Evolutionary conservation across 2,888 invertebrate genomes (phyloP).

Genomic region (Sussaba pulchella): DNA sequence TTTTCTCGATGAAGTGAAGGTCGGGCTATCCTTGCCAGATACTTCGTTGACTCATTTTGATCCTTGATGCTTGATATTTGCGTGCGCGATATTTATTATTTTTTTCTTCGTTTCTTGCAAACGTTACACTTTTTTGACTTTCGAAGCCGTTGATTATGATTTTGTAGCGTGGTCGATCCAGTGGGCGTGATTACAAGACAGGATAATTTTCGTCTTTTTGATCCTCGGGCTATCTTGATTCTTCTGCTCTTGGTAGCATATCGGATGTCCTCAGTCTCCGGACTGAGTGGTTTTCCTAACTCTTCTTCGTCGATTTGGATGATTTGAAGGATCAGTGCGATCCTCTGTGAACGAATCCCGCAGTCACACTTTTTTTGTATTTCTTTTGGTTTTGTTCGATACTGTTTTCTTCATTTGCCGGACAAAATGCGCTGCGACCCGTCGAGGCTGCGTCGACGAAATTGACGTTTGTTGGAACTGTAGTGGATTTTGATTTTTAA

Average conservation of each 20-base stretch:
- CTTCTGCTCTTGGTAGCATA: conserved; percentile 36
- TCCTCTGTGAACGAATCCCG: conserved; percentile 27
- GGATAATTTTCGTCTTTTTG: conserved; percentile 25
- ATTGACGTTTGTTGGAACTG: conserved; percentile 40
- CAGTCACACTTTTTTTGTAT: conserved; percentile 40
- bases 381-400: too few species aligned
- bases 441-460: conserved; percentile 40
- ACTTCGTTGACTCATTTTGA: conserved; percentile 26
- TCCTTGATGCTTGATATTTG: conserved; percentile 30
- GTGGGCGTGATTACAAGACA: conserved; percentile 11
- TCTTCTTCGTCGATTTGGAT: conserved; percentile 28
- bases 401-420: neutral
- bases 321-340: conserved; percentile 11
- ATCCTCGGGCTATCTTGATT: conserved; percentile 27
- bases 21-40: conserved; percentile 36
- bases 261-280: conserved; percentile 23
- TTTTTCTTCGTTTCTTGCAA: conserved; percentile 5
- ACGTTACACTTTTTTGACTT: neutral
- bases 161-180: conserved; percentile 33
- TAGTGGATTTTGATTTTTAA: conserved; percentile 24
- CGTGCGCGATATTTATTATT: neutral
- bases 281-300: neutral
- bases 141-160: conserved; percentile 18
- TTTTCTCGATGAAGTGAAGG: conserved; percentile 14
- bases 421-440: neutral